phyloP scores from a whole-genome alignment of 2,888 invertebrate genomes.

The Drosophila nr. fundita region DNA sequence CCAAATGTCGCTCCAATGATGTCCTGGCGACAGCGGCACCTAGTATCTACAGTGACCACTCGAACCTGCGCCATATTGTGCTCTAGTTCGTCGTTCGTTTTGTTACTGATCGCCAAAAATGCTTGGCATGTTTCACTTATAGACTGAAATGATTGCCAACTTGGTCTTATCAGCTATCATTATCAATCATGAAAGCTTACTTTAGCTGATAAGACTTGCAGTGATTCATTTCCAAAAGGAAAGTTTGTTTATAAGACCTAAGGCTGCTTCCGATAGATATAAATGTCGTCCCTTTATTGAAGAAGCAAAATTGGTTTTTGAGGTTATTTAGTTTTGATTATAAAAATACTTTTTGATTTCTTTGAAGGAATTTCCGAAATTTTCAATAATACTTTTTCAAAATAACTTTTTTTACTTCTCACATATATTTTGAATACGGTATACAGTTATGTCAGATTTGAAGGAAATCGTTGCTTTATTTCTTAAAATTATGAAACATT shows the following conservation, averaged over 20 bases:
- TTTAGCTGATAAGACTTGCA: not conserved
- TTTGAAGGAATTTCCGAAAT: not conserved
- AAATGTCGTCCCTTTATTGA: not conserved
- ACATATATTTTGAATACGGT: not conserved
- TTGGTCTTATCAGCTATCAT: not conserved
- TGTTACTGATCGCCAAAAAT: conserved; percentile 7
- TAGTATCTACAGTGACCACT: conserved; percentile 10
- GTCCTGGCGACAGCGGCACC: conserved; percentile 10
- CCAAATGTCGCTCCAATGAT: conserved; percentile 13
- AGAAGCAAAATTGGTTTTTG: not conserved
- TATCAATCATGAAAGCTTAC: not conserved
- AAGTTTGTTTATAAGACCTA: not conserved
- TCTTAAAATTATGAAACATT: conserved; percentile 6
- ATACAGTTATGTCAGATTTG: not conserved
- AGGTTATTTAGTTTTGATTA: not conserved
- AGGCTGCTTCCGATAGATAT: not conserved
- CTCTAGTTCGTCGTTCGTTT: not conserved
- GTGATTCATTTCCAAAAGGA: conserved; percentile 7
- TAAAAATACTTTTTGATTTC: not conserved
- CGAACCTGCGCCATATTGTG: conserved; percentile 17
- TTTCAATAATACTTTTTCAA: too few species aligned
- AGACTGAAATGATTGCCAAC: not conserved
- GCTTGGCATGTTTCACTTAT: conserved; percentile 6
- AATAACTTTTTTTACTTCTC: too few species aligned
- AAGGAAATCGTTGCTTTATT: conserved; percentile 14